Base-by-base conservation (phyloP, 64 coral and sea anemone species). In the Porites australiensis region DNA sequence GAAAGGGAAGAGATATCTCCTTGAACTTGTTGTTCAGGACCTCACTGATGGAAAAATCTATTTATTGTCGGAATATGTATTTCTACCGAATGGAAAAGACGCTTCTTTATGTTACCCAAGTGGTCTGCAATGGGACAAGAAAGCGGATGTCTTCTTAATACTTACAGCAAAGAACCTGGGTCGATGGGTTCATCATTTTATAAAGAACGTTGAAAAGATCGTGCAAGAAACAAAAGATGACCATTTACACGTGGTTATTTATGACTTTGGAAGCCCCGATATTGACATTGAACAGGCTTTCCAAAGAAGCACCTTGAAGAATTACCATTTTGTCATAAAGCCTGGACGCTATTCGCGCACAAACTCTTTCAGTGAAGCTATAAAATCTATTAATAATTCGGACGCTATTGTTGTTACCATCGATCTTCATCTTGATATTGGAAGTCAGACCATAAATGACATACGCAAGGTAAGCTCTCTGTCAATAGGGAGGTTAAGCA, bases 371-470 rank as follows among this genome's bases (percentile, higher is more conserved):
- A 86, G 66, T 46, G 58, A 69, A 19, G 82, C 82, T 16, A 64
- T 86, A 11, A 8, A 10, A n/a, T 22, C 13, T 2, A 70, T 86
- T 45, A 70, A 86, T 3, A 64, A 86, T 6, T 66, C 67, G 8
- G 71, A 87, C 71, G 85, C 85, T 4, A 87, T 87, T 87, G 54
- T 57, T 70, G 67, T 19, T 23, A 43, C 71, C n/a, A 87, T 87
- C 48, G 85, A 87, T 73, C 13, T 87, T 20, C 85, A 87, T 50
- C 43, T 87, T 5, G 66, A 87, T 44, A 37, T 87, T 73, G 65
- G 63, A 8, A 87, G 85, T 87, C 71, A 63, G 48, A 50, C 71
- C n/a, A 68, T 87, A 19, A 68, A 87, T 87, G 85, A 87, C 67
- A 87, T 87, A 19, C 85, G 85, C 3, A 87, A 87, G 85, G 86